Base-by-base conservation (phyloP, 2,113 vertebrate genomes). In the Vidua chalybeata region DNA sequence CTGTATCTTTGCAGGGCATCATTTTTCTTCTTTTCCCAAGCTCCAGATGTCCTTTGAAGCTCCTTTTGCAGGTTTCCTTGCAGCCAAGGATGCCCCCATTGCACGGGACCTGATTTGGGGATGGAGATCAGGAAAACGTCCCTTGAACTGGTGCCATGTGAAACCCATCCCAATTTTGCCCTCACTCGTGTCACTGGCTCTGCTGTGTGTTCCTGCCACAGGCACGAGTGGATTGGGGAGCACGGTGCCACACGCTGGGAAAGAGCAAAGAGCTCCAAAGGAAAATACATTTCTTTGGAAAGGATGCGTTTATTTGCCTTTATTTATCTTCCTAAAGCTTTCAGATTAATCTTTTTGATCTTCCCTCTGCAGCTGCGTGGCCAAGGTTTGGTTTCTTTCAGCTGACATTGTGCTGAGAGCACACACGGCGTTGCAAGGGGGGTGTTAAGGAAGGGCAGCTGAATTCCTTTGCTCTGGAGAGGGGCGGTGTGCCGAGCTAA, bases 271-370 rank as follows among this genome's bases (percentile, higher is more conserved):
- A 79, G 62, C 93, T 80, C 7, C 5, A 24, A 41, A 75, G 71
- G 39, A 46, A 83, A 51, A 67, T 2, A 30, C 43, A 1, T 28
- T 87, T 28, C 84, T 87, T 75, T 83, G 72, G 90, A 87, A 80
- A 89, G 80, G 87, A 86, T 91, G 76, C 54, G 0, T 63, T 90
- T 90, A 63, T 95, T 92, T 90, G 62, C 89, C 89, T 88, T 83
- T 63, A 79, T 89, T 94, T 86, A 51, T 91, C 84, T 95, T 91
- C 90, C 67, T 26, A 10, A 76, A 35, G 80, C 90, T 84, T 93
- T 93, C n/a, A 83, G 94, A 54, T 86, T 51, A 52, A 2, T 72
- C 54, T 75, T 89, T 95, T 89, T 94, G 87, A 85, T 88, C 79
- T 88, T 21, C 6, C 33, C 78, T 63, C 43, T 2, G 46, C 89